Base-by-base conservation (phyloP, 2,888 invertebrate species). In the Macrosoma leucophasiata region DNA sequence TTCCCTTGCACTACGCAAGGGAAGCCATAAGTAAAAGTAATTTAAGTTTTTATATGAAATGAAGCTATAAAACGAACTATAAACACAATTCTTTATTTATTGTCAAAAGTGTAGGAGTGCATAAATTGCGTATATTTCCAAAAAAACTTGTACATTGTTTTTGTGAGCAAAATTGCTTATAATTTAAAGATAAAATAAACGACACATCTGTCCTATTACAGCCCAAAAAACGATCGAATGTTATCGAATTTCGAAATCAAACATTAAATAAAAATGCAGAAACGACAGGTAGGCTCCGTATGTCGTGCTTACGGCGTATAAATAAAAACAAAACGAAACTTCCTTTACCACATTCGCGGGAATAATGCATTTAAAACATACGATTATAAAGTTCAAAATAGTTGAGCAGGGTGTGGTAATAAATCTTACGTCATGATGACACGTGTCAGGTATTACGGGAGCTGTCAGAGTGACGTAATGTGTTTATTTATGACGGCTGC, bases 401-500 rank as follows among this genome's bases (percentile, higher is more conserved):
- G 9, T 32, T 36, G 29, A 11, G 11, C 11, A 19, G 3, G 0
- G 13, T 2, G 27, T 18, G 11, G 36, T 39, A 42, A 62, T 64
- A 67, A 63, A 65, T 69, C 61, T 55, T 57, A 45, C 48, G 50
- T 57, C 60, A 58, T 58, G 68, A 65, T 69, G 71, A 72, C 70
- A 69, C 69, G 65, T 67, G 75, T 73, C 74, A 69, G 61, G 59
- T 62, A 58, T 53, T 52, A 57, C 67, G 59, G 71, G 67, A 73
- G 76, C 77, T 72, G 76, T 75, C 78, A 69, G 45, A 62, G 52
- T 70, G 66, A 69, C 70, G 73, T 71, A 67, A 74, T 69, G 67
- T 72, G 70, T 74, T 68, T 78, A 76, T 79, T 72, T 67, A 68
- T 65, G 64, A 67, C 61, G 54, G 58, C 26, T 13, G 54, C 57